phyloP scores from a whole-genome alignment of 2,888 invertebrate genomes.

The Leistus spinibarbis region DNA sequence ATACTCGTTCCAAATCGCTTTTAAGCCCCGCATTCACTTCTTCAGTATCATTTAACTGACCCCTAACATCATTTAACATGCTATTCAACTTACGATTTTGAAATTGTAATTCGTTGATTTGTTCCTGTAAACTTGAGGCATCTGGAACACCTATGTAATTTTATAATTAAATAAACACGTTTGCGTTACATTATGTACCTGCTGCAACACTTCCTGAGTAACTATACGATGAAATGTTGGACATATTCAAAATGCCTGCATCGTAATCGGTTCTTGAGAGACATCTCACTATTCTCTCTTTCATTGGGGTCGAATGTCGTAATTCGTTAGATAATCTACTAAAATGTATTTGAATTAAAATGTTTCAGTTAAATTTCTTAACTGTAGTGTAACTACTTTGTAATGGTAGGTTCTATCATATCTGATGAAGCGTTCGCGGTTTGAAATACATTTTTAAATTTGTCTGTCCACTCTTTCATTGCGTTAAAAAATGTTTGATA shows the following conservation, averaged over 20 bases:
- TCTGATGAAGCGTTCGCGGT: constrained; percentile 1
- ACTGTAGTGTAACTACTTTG: neutral
- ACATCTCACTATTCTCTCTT: constrained; percentile 4
- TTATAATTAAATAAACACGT: neutral
- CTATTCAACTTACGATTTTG: constrained; percentile 46
- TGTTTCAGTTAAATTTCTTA: neutral
- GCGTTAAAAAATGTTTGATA: constrained; percentile 46
- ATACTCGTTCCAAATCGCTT: constrained; percentile 45
- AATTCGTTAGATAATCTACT: constrained; percentile 8
- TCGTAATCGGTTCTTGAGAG: constrained; percentile 8
- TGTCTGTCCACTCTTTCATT: constrained; percentile 49
- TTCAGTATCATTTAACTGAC: constrained; percentile 47
- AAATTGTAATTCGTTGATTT: constrained; percentile 46
- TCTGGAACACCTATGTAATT: constrained; percentile 28
- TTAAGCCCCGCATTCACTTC: constrained; percentile 49
- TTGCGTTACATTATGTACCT: constrained; percentile 4
- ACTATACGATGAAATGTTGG: constrained; percentile 29
- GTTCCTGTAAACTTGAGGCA: constrained; percentile 34
- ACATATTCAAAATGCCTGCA: constrained; percentile 14
- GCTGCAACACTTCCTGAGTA: constrained; percentile 21
- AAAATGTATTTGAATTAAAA: neutral
- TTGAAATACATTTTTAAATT: constrained; percentile 41
- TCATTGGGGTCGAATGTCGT: constrained; percentile 25
- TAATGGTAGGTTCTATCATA: neutral
- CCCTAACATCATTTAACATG: constrained; percentile 45